phyloP scores from a whole-genome alignment of 2,888 invertebrate species.

The Lampropteryx suffumata region DNA sequence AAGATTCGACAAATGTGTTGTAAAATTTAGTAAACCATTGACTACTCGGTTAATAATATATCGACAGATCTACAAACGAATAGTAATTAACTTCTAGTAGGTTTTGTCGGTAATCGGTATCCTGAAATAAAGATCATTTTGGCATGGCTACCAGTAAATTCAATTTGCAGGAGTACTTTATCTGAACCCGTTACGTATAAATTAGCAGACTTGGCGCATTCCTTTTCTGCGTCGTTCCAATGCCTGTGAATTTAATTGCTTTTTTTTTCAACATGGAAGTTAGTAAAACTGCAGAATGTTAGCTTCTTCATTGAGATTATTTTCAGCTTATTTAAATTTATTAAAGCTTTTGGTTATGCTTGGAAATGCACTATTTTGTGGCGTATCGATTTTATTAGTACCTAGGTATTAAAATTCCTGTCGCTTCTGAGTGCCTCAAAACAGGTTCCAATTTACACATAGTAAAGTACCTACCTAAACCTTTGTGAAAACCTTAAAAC shows the following conservation, averaged over 20 bases:
- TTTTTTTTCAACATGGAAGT: too few relatives aligned
- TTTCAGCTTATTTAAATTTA: too few relatives aligned
- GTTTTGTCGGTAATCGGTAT: neutral
- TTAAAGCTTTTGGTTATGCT: neutral
- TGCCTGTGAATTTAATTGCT: constrained; percentile 8
- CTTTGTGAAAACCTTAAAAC: constrained; percentile 5
- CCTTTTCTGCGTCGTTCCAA: constrained; percentile 4
- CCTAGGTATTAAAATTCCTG: constrained; percentile 17
- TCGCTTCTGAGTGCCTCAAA: constrained; percentile 7
- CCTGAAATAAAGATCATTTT: constrained; percentile 17
- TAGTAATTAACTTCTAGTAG: too few relatives aligned
- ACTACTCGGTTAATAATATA: too few relatives aligned
- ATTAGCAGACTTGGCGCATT: constrained; percentile 27
- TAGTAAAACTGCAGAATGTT: too few relatives aligned
- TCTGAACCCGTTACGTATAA: constrained; percentile 28
- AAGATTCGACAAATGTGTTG: too few relatives aligned
- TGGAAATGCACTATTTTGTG: constrained; percentile 3
- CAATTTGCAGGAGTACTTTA: constrained; percentile 29
- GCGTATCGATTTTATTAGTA: constrained; percentile 10
- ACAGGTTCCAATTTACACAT: too few relatives aligned
- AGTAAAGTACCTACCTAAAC: too few relatives aligned
- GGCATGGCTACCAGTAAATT: constrained; percentile 24
- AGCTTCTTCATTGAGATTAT: too few relatives aligned
- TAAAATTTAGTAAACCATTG: too few relatives aligned
- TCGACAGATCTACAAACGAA: too few relatives aligned